A percentile compares a stretch with the other conserved stretches of the same genome.
These are phyloP conservation scores for Deilephila porcellus DNA, from an alignment of 2,888 invertebrate species.

Conservation along the genomic window DNA sequence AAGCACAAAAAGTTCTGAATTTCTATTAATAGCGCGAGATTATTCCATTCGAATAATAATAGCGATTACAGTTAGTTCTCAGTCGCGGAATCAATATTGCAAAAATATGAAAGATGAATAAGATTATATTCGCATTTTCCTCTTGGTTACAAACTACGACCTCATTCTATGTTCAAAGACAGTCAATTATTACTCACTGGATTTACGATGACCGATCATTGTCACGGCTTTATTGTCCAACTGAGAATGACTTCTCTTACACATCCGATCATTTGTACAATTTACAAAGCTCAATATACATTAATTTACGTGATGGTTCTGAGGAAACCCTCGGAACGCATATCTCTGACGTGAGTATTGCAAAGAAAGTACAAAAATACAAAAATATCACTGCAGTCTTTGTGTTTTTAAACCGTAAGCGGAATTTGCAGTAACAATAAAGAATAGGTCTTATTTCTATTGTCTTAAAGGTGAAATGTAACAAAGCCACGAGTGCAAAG, in stretches of 20 bases:
- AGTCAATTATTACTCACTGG: background rate
- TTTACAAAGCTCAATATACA: slow-evolving; percentile 63
- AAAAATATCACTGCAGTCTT: slow-evolving; percentile 9
- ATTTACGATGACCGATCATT: slow-evolving; percentile 39
- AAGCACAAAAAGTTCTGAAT: too few relatives aligned
- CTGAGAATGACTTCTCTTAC: slow-evolving; percentile 53
- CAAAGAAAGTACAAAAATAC: slow-evolving; percentile 49
- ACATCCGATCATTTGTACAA: slow-evolving; percentile 55
- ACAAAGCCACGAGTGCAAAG: slow-evolving; percentile 45
- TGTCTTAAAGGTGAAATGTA: slow-evolving; percentile 39
- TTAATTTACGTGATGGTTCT: slow-evolving; percentile 75
- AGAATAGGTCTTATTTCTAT: slow-evolving; percentile 44
- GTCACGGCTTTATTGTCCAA: slow-evolving; percentile 58
- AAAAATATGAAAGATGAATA: background rate
- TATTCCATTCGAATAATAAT: background rate
- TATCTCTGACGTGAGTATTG: slow-evolving; percentile 58
- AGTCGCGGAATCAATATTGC: background rate
- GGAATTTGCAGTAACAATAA: background rate
- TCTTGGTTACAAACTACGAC: background rate
- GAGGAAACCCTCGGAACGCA: slow-evolving; percentile 66
- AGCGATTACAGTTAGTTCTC: background rate
- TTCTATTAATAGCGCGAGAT: too few relatives aligned
- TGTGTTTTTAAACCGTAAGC: background rate
- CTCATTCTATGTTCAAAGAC: background rate
- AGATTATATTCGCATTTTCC: background rate